A percentile compares a stretch with the other conserved stretches of the same genome.
Conservation (phyloP, 2,113 vertebrate genomes). For the Furnarius figulus region DNA sequence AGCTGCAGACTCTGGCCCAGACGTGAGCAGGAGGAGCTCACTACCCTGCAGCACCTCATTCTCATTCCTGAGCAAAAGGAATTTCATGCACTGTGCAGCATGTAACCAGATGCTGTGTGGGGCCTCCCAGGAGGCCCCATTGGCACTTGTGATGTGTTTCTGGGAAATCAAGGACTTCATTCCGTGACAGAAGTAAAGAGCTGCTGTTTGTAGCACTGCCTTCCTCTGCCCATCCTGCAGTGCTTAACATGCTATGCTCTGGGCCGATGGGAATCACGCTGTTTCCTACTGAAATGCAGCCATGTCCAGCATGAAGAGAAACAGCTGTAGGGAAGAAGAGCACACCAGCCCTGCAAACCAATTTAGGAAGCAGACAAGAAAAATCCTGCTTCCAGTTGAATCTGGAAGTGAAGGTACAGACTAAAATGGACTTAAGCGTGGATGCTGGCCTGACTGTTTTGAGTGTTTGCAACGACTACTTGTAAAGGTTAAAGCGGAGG, state of each 20-base stretch:
- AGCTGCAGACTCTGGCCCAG: not conserved
- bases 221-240: not conserved
- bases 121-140: not conserved
- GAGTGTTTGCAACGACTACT: not conserved
- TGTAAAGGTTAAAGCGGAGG: not conserved
- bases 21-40: not conserved
- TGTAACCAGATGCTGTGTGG: not conserved
- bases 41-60: not conserved
- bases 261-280: not conserved
- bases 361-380: not conserved
- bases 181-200: not conserved
- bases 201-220: not conserved
- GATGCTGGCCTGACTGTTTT: not conserved
- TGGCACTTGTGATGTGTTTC: not conserved
- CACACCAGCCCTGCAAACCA: not conserved
- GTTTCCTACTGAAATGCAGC: not conserved
- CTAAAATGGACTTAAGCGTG: not conserved
- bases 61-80: not conserved
- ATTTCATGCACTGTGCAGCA: not conserved
- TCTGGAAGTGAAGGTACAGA: not conserved
- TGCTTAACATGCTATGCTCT: accelerated
- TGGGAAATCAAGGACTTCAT: not conserved
- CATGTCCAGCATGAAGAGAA: not conserved
- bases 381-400: not conserved
- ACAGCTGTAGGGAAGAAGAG: not conserved